Evolutionary conservation across 2,113 vertebrate genomes (phyloP), one percentile per base, ranked within the genome.

Genomic region (Suncus etruscus): DNA sequence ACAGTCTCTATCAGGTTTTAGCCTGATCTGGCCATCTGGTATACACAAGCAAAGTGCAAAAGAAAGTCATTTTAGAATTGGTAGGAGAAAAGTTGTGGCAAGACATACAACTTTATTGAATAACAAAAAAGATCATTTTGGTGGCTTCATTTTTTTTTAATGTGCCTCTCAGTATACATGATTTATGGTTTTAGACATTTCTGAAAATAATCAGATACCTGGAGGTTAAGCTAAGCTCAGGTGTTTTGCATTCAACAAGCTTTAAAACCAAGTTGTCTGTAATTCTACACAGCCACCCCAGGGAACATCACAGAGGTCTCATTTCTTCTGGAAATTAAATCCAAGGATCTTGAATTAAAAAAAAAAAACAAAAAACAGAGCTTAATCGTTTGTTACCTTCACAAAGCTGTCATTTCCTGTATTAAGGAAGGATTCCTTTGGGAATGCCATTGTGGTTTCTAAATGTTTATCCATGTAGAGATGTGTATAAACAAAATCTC

Each of bases 271-370:
- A 79, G 87, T 92, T 95, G 16, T 4, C 65, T 54, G 27, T 96
- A 94, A 95, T 87, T 95, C 45, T 93, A 73, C 39, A 70, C 58
- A 79, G 29, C 10, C 90, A 32, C 4, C 90, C 80, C 89, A 87
- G 29, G n/a, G 25, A 93, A 68, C 10, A 95, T 32, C 85, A 83
- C 27, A 93, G 87, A 84, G 83, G 58, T 73, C 80, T 94, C 73
- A 4, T 87, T 95, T 95, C 77, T 89, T 82, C 90, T 96, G 90
- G 90, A 96, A 96, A 97, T 93, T 95, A 94, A 96, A 95, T 89
- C 72, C 45, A 54, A 1, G 72, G 74, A 88, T 96, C 80, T 91
- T 91, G 78, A 96, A 54, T 92, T 14, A 3, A 39, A 39, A 39
- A 39, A 12, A 54, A 51, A 90, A 96, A 95, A 58, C n/a, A 96